phyloP scores from a whole-genome alignment of 1,140 invertebrate species.

The Globodera rostochiensis region DNA sequence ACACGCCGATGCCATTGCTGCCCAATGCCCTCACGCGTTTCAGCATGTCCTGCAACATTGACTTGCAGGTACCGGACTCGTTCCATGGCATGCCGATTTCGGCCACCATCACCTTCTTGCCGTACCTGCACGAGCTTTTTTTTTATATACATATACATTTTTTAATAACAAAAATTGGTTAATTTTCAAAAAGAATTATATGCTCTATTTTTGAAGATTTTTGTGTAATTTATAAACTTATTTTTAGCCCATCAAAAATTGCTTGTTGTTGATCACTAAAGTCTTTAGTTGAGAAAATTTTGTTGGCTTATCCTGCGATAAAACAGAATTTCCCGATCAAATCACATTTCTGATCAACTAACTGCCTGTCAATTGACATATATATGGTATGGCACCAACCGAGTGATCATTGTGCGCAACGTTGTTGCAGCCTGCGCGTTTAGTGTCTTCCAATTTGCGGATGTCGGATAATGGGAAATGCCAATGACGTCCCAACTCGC shows the following conservation, averaged over 20 bases:
- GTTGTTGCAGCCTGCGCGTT: neutral
- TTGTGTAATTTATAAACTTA: too few relatives aligned
- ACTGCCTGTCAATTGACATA: too few relatives aligned
- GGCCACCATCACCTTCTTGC: slow-evolving; percentile 6
- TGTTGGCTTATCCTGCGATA: too few relatives aligned
- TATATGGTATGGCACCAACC: neutral
- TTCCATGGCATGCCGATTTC: neutral
- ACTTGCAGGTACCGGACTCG: neutral
- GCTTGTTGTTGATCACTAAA: too few relatives aligned
- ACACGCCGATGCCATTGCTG: neutral
- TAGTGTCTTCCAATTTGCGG: neutral
- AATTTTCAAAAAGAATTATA: neutral
- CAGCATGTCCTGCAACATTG: neutral
- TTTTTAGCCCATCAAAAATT: too few relatives aligned
- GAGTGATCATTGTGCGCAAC: neutral
- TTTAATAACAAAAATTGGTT: neutral
- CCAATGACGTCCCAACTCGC: neutral
- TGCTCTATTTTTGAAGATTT: too few relatives aligned
- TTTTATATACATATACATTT: too few relatives aligned
- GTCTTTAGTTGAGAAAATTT: too few relatives aligned
- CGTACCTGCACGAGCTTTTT: neutral
- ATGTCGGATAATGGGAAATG: neutral
- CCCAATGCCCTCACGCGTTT: neutral
- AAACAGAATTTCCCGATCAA: too few relatives aligned
- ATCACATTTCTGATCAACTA: too few relatives aligned